A percentile compares a stretch with the other conserved stretches of the same genome.
phyloP scores from a whole-genome alignment of 2,797 vertebrate genomes.

The Tapera naevia region DNA sequence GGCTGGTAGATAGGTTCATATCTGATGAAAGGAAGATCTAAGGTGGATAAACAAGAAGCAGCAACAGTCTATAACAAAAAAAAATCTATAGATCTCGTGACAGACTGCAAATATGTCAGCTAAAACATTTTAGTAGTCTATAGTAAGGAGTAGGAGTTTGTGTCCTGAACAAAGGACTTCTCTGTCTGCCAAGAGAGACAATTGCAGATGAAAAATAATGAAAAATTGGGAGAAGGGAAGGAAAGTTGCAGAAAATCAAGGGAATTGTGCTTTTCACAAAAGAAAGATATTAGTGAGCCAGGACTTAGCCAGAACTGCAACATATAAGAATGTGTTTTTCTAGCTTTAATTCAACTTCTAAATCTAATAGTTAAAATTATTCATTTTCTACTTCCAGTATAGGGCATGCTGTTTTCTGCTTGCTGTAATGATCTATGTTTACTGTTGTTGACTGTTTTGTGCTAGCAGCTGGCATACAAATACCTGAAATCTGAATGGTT shows the following conservation, averaged over 20 bases:
- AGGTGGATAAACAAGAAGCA: constrained; percentile 25
- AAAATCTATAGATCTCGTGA: not conserved
- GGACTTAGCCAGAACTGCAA: not conserved
- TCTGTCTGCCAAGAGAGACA: constrained; percentile 2
- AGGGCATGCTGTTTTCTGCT: not conserved
- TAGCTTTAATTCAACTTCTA: not conserved
- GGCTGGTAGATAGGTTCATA: not conserved
- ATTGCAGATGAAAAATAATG: constrained; percentile 1
- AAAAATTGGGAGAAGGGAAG: not conserved
- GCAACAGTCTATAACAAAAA: not conserved
- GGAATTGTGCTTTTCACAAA: not conserved
- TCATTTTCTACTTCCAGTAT: not conserved
- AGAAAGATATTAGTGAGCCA: not conserved
- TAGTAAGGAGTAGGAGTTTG: constrained; percentile 1
- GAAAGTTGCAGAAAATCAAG: not conserved
- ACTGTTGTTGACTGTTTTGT: not conserved
- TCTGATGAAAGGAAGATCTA: not conserved
- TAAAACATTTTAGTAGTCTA: not conserved
- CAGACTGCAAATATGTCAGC: constrained; percentile 22
- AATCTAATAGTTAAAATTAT: not conserved
- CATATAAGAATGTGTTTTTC: not conserved
- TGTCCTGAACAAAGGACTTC: not conserved
- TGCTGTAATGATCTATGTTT: not conserved
- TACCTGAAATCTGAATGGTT: not conserved
- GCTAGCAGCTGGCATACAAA: not conserved